Percentiles rank a stretch among this genome's conserved stretches.
Conservation (phyloP, 2,888 invertebrate genomes). For the Agrotis segetum region DNA sequence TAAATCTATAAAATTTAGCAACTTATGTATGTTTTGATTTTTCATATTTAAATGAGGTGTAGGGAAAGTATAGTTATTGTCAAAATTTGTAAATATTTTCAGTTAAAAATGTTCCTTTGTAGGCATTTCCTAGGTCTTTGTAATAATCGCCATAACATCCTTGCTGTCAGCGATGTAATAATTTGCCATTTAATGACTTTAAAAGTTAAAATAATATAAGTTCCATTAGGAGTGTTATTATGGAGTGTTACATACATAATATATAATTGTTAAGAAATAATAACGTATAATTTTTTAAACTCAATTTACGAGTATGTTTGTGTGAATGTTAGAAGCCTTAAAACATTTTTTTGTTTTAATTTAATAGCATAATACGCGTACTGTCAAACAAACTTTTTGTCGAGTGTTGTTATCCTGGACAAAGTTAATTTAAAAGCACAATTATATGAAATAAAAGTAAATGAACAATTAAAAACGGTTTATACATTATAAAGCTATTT, state of each 20-base stretch:
- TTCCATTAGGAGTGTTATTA: conserved; percentile 39
- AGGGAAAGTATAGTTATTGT: background rate
- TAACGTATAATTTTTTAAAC: conserved; percentile 10
- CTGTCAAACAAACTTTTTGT: too few species aligned
- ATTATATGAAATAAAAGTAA: too few species aligned
- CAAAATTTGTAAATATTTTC: background rate
- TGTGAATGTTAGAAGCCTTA: background rate
- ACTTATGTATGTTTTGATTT: too few species aligned
- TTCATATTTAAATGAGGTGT: background rate
- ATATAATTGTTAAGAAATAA: conserved; percentile 33
- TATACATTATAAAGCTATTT: too few species aligned
- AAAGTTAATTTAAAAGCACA: too few species aligned
- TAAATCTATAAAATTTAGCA: too few species aligned
- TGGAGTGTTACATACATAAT: conserved; percentile 42
- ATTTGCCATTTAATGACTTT: background rate
- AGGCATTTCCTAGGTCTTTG: background rate
- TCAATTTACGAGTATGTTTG: background rate
- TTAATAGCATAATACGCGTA: too few species aligned
- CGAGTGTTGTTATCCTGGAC: too few species aligned
- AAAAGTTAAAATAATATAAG: background rate
- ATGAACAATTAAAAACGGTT: too few species aligned
- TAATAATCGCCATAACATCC: background rate
- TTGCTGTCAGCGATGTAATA: background rate
- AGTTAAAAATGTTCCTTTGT: background rate
- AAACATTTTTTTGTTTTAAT: too few species aligned